Conservation (phyloP, 2,113 vertebrate genomes). For the Cyprinus carpio region DNA sequence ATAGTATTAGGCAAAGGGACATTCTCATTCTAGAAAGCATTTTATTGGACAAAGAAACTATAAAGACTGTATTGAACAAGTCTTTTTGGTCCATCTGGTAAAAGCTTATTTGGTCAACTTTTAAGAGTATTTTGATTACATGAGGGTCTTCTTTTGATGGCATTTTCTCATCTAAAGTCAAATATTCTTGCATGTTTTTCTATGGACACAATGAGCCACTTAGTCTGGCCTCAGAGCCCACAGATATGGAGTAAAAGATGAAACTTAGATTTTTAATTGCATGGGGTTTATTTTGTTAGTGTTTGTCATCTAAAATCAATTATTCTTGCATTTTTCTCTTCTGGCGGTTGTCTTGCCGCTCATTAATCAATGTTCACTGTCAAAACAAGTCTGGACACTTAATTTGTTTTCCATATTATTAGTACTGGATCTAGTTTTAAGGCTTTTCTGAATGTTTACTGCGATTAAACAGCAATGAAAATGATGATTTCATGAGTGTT, state of each 20-base stretch:
- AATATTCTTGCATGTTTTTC: not conserved
- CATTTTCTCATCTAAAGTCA: not conserved
- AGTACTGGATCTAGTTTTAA: not conserved
- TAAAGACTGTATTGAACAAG: not conserved
- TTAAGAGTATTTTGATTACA: not conserved
- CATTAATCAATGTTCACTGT: conserved; percentile 9
- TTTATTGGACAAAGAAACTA: not conserved
- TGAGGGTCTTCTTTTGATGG: not conserved
- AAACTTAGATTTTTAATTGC: not conserved
- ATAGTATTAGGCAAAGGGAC: not conserved
- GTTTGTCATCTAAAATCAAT: not conserved
- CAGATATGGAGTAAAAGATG: not conserved
- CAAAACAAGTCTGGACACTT: conserved; percentile 12
- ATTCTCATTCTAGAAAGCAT: not conserved
- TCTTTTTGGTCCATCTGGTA: not conserved
- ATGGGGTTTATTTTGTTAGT: not conserved
- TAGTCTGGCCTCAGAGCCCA: not conserved
- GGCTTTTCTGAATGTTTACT: conserved; percentile 15
- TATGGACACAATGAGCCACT: not conserved
- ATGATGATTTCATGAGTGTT: not conserved
- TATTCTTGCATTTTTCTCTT: not conserved
- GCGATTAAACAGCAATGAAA: not conserved
- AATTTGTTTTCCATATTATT: not conserved
- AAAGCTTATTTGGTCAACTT: not conserved
- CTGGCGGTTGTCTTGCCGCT: not conserved